Evolutionary conservation across 2,113 vertebrate genomes (phyloP).

Genomic region (Cinclus mexicanus): DNA sequence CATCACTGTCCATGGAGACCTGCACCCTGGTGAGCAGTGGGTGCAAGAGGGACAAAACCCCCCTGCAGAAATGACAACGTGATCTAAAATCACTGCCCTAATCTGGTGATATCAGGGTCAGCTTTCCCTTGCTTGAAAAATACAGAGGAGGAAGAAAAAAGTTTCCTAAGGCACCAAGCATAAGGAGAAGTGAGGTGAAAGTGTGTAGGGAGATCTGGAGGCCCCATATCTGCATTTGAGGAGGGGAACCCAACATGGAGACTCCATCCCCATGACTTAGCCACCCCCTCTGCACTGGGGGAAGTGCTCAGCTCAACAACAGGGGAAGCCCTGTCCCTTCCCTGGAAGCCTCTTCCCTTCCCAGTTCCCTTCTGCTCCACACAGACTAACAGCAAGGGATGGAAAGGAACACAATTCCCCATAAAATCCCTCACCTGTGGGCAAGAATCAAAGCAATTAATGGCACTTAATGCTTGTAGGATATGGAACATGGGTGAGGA

Average conservation of each 20-base stretch:
- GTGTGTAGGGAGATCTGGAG: background rate
- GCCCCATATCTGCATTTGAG: too few relatives aligned
- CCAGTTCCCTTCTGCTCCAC: background rate
- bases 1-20: accelerated
- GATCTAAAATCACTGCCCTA: background rate
- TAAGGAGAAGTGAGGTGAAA: background rate
- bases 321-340: background rate
- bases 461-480: background rate
- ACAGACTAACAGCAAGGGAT: background rate
- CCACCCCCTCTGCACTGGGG: background rate
- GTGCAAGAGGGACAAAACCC: background rate
- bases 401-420: background rate
- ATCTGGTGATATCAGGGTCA: too few relatives aligned
- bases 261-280: background rate
- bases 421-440: background rate
- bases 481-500: background rate
- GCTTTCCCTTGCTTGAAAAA: background rate
- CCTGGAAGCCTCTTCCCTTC: background rate
- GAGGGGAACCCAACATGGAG: background rate
- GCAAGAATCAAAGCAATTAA: background rate
- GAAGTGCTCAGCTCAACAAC: background rate
- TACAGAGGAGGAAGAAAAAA: background rate
- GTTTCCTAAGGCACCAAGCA: background rate
- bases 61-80: background rate
- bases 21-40: background rate